Percentiles rank a stretch among this genome's conserved stretches.
Evolutionary conservation across 2,797 vertebrate genomes (phyloP).

Genomic region (Mormyrops attenuatus): DNA sequence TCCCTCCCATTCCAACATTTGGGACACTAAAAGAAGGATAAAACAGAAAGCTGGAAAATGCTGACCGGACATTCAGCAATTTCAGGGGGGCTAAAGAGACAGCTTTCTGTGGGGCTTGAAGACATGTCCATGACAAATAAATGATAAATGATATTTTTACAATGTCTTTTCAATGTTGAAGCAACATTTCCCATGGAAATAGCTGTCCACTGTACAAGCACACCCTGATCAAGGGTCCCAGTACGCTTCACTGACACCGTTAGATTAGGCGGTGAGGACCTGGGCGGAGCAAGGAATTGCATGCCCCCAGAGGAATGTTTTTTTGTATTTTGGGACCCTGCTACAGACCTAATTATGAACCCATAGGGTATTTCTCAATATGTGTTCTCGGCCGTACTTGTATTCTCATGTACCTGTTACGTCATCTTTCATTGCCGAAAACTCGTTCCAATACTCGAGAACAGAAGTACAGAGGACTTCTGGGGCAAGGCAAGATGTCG

Average conservation of each 20-base stretch:
- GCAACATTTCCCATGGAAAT: neutral
- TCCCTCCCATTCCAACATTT: neutral
- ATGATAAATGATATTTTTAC: neutral
- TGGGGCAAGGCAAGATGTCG: neutral
- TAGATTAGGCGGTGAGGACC: neutral
- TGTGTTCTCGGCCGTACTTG: neutral
- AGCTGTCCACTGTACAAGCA: neutral
- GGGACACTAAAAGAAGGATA: neutral
- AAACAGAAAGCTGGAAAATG: neutral
- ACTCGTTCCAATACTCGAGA: neutral
- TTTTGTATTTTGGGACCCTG: constrained; percentile 46
- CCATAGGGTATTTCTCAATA: constrained; percentile 12
- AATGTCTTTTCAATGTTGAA: neutral
- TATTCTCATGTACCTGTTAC: neutral
- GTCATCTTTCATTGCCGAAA: neutral
- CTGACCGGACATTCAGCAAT: neutral
- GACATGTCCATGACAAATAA: neutral
- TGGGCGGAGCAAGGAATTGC: neutral
- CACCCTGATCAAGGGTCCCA: neutral
- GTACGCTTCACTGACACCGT: neutral
- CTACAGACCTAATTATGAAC: constrained; percentile 21
- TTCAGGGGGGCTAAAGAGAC: neutral
- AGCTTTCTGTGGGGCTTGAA: neutral
- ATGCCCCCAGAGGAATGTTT: constrained; percentile 34
- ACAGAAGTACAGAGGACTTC: neutral